phyloP scores from a whole-genome alignment of 2,113 vertebrate genomes.

The Pteropus alecto region DNA sequence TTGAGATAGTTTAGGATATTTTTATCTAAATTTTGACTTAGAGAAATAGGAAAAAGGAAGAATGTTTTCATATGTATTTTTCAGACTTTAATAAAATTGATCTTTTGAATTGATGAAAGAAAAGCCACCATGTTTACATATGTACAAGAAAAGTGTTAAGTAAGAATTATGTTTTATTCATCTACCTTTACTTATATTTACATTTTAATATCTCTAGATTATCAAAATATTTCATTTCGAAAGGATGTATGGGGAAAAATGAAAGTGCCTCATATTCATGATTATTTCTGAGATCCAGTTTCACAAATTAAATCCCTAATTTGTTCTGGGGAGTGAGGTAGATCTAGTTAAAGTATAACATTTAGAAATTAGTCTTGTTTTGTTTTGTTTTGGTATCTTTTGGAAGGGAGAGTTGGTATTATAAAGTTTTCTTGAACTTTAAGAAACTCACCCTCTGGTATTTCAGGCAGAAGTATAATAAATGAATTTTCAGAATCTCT shows the following conservation, averaged over 20 bases:
- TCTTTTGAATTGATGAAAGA: slow-evolving; percentile 38
- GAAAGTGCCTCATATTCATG: not conserved
- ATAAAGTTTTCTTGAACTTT: slow-evolving; percentile 25
- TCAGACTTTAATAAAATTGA: not conserved
- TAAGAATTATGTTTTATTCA: not conserved
- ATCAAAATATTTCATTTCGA: slow-evolving; percentile 16
- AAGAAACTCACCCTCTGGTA: not conserved
- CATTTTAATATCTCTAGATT: not conserved
- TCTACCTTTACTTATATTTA: slow-evolving; percentile 15
- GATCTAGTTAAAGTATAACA: not conserved
- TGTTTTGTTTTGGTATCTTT: not conserved
- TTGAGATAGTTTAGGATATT: not conserved
- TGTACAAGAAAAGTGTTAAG: not conserved
- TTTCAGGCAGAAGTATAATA: not conserved
- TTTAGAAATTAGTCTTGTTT: not conserved
- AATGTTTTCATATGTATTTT: slow-evolving; percentile 13
- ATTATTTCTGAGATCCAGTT: not conserved
- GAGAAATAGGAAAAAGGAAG: not conserved
- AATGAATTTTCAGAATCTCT: slow-evolving; percentile 16
- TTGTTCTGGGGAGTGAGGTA: not conserved
- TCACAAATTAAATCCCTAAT: not conserved
- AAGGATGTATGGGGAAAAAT: not conserved
- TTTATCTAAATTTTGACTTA: slow-evolving; percentile 26
- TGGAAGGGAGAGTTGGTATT: not conserved
- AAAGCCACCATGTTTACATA: not conserved